Evolutionary conservation across 2,888 invertebrate species (phyloP), one percentile per base, ranked within the genome.

Genomic region (Amaurobius ferox): DNA sequence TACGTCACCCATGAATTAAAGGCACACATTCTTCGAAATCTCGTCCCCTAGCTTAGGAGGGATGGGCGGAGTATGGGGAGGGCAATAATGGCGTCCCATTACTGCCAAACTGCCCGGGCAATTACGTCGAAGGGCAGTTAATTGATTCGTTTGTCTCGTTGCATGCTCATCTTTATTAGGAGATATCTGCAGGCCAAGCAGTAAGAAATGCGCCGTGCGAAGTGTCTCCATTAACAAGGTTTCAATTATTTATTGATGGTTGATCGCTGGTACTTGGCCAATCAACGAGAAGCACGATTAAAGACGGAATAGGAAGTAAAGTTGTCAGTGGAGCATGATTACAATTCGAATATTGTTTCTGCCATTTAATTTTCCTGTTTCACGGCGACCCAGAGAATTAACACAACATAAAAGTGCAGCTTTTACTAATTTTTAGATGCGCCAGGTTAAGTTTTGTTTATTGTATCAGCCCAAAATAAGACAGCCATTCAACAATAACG

Each of bases 1-100:
- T 55, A 55, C 23, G 55, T 55, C 55, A 55, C 55, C 55, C 19
- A 55, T 55, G 23, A 55, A 55, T 55, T 55, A 55, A 55, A 23
- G 55, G 11, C 19, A 16, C 2, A 7, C 44, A 44, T 44, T 44
- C 44, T 44, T 44, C 44, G 11, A 44, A n/a, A n/a, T n/a, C n/a
- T n/a, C n/a, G n/a, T n/a, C n/a, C n/a, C n/a, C n/a, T n/a, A n/a
- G 35, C 5, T 5, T 9, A 7, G 35, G 35, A 35, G 35, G 35
- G 9, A 9, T 35, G 35, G 35, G 35, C 6, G 6, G 7, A 1
- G 23, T 19, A 23, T 5, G 9, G 35, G 6, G 35, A 35, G 9
- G 23, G 55, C 3, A 19, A 55, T 55, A 55, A 55, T 55, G 23
- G 55, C 55, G 55, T 55, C 55, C 19, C 23, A 55, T 55, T 55